A percentile compares a stretch with the other conserved stretches of the same genome.
Evolutionary conservation across 2,113 vertebrate species (phyloP).

Genomic region (Melanerpes formicivorus): DNA sequence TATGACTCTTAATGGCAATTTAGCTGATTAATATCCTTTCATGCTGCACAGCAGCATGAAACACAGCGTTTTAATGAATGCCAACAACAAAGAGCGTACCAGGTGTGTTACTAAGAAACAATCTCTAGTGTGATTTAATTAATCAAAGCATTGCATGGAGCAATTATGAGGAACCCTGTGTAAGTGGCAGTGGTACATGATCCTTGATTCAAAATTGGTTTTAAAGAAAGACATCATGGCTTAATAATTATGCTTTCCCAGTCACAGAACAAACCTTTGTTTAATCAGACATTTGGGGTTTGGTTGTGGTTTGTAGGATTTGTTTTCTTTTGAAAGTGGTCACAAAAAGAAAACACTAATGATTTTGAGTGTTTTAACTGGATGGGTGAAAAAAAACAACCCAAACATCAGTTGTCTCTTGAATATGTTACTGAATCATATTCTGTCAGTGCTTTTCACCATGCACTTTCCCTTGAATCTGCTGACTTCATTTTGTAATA

Average conservation of each 20-base stretch:
- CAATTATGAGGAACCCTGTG: conserved; percentile 72
- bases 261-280: conserved; percentile 23
- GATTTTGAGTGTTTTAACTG: neutral
- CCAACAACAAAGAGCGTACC: conserved; percentile 75
- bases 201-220: conserved; percentile 65
- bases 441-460: neutral
- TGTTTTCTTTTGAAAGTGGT: neutral
- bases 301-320: neutral
- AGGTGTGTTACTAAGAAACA: conserved; percentile 84
- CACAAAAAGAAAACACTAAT: neutral
- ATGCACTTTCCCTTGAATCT: neutral
- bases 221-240: conserved; percentile 75
- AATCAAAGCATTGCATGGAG: conserved; percentile 72
- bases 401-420: neutral
- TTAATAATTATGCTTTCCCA: conserved; percentile 65
- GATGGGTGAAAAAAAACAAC: neutral
- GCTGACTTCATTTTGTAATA: neutral
- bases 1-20: conserved; percentile 80
- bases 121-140: conserved; percentile 82
- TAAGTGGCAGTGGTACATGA: conserved; percentile 66
- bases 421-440: neutral
- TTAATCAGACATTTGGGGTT: neutral
- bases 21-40: conserved; percentile 81
- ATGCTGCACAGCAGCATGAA: conserved; percentile 61
- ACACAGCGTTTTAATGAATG: conserved; percentile 70